Evolutionary conservation across 2,888 invertebrate genomes (phyloP).

Genomic region (Ellobium chinense): DNA sequence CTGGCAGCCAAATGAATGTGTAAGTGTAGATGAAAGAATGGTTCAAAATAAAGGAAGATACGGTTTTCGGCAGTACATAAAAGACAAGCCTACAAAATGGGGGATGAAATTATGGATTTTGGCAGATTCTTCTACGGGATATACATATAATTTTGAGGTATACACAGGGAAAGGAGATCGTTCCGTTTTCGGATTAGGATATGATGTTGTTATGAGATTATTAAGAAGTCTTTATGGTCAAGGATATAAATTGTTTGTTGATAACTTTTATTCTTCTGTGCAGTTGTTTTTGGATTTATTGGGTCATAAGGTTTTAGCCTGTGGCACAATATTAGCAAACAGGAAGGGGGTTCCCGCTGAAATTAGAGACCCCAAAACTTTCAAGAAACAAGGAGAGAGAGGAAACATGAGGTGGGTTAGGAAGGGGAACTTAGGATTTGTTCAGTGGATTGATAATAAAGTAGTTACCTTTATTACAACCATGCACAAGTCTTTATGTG

Average conservation of each 20-base stretch:
- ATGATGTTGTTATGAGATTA: conserved; percentile 20
- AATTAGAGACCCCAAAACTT: neutral
- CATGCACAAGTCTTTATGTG: neutral
- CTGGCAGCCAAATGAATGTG: neutral
- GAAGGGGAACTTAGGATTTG: neutral
- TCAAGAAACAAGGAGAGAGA: neutral
- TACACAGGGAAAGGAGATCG: neutral
- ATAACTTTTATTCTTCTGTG: conserved; percentile 13
- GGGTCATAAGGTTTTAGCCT: neutral
- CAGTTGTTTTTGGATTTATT: neutral
- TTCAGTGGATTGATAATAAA: neutral
- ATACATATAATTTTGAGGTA: neutral
- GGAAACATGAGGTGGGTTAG: conserved; percentile 4
- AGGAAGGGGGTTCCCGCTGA: conserved; percentile 2
- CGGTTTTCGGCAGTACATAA: neutral
- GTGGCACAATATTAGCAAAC: conserved; percentile 14
- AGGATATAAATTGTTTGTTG: conserved; percentile 11
- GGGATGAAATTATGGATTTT: conserved; percentile 7
- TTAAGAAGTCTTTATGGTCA: neutral
- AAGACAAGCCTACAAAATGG: neutral
- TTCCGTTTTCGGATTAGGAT: neutral
- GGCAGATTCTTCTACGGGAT: neutral
- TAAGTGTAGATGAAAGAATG: conserved; percentile 16
- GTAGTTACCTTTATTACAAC: neutral
- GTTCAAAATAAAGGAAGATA: conserved; percentile 1